Conservation (phyloP, 2,888 invertebrate genomes). For the Hirtodrosophila alboralis region DNA sequence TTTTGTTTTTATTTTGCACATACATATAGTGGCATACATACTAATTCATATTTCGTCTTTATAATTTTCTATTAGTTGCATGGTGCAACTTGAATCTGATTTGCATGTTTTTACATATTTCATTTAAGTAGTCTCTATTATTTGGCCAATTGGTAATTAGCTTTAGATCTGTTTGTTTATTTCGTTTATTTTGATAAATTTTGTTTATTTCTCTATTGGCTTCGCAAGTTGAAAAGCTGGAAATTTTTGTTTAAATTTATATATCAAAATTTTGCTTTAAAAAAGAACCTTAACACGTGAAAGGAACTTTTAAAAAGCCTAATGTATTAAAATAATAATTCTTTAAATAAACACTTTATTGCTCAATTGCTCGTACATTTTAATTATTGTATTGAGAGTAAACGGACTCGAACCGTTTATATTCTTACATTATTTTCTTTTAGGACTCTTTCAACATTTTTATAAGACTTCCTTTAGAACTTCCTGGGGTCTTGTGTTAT, state of each 20-base stretch:
- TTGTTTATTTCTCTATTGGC: constrained; percentile 10
- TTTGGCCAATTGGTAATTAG: constrained; percentile 32
- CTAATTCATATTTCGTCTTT: constrained; percentile 68
- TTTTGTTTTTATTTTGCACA: constrained; percentile 70
- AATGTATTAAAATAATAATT: constrained; percentile 5
- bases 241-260: constrained; percentile 16
- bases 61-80: constrained; percentile 51
- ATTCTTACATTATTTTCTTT: constrained; percentile 11
- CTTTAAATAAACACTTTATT: constrained; percentile 1
- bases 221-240: constrained; percentile 48
- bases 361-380: neutral
- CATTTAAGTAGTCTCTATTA: constrained; percentile 34
- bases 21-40: constrained; percentile 64
- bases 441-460: constrained; percentile 34
- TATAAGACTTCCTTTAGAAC: constrained; percentile 20
- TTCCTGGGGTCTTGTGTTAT: constrained; percentile 28
- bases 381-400: constrained; percentile 4
- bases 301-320: constrained; percentile 15
- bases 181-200: constrained; percentile 12
- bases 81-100: too few relatives aligned
- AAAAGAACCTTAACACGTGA: constrained; percentile 40
- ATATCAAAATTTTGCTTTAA: constrained; percentile 26
- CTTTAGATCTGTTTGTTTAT: constrained; percentile 4
- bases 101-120: constrained; percentile 21
- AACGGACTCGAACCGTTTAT: constrained; percentile 5